phyloP scores from a whole-genome alignment of 2,888 invertebrate species.

The Lepidonotus clava region DNA sequence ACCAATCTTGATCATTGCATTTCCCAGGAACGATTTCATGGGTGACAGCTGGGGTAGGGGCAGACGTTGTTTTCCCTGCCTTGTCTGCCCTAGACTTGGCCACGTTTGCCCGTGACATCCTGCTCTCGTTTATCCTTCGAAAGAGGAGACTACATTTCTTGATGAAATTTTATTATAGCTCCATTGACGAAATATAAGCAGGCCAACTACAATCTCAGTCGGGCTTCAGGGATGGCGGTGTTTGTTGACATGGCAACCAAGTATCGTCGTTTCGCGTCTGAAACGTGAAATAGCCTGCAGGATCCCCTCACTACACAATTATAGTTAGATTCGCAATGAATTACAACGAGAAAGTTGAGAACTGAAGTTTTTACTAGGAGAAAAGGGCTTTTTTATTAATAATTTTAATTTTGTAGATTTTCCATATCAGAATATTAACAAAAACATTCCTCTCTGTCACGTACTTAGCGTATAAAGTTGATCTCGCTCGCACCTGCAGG shows the following conservation, averaged over 20 bases:
- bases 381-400: no score
- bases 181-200: no score
- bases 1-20: slow-evolving; percentile 80
- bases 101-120: slow-evolving; percentile 54
- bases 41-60: slow-evolving; percentile 75
- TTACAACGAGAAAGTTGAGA: no score
- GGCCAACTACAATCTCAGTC: no score
- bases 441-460: no score
- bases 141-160: slow-evolving; percentile 25
- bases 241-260: slow-evolving; percentile 38
- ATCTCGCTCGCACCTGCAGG: slow-evolving; percentile 1
- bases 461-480: no score
- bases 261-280: not conserved
- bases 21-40: slow-evolving; percentile 80
- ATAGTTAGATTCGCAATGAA: no score
- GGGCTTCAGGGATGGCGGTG: slow-evolving; percentile 28
- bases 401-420: no score
- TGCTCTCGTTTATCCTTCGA: not conserved
- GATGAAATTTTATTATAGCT: not conserved
- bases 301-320: no score
- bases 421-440: no score
- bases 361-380: no score
- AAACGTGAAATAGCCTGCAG: slow-evolving; percentile 5
- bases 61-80: slow-evolving; percentile 70
- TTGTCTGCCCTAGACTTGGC: slow-evolving; percentile 69